Conservation (phyloP, 1,140 invertebrate species). For the Cotesia glomerata region DNA sequence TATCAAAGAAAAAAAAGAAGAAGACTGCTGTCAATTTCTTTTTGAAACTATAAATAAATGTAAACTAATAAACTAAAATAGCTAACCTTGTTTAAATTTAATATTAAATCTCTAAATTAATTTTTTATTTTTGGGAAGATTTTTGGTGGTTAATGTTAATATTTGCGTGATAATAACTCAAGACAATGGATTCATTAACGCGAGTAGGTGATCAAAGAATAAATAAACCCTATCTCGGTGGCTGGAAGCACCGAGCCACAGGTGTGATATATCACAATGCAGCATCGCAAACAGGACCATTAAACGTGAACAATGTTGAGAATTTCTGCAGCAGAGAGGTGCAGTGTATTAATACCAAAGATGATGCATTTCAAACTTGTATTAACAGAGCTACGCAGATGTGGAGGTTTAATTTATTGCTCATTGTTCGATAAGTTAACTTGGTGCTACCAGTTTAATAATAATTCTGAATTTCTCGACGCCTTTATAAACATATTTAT, state of each 20-base stretch:
- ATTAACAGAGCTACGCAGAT: conserved; percentile 52
- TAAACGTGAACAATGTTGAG: conserved; percentile 54
- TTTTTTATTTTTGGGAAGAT: not conserved
- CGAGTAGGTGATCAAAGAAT: conserved; percentile 66
- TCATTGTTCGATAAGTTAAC: not conserved
- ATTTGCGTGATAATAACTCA: not conserved
- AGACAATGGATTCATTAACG: conserved; percentile 55
- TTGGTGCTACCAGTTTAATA: not conserved
- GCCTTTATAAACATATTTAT: no score
- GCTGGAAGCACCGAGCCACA: conserved; percentile 67
- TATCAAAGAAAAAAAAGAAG: conserved; percentile 13
- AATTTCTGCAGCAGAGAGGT: conserved; percentile 64
- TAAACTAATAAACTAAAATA: no score
- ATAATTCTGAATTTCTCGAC: not conserved
- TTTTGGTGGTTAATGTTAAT: not conserved
- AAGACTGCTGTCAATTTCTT: conserved; percentile 25
- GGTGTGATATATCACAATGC: conserved; percentile 69
- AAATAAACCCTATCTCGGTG: conserved; percentile 70
- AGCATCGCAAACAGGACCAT: conserved; percentile 70
- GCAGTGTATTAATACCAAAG: conserved; percentile 65
- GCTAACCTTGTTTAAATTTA: not conserved
- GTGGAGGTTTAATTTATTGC: conserved; percentile 45
- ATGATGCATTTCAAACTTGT: conserved; percentile 53
- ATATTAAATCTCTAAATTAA: not conserved
- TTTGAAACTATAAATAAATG: not conserved